Evolutionary conservation across 1,140 invertebrate species (phyloP).

Genomic region (Gonioctena quinquepunctata): DNA sequence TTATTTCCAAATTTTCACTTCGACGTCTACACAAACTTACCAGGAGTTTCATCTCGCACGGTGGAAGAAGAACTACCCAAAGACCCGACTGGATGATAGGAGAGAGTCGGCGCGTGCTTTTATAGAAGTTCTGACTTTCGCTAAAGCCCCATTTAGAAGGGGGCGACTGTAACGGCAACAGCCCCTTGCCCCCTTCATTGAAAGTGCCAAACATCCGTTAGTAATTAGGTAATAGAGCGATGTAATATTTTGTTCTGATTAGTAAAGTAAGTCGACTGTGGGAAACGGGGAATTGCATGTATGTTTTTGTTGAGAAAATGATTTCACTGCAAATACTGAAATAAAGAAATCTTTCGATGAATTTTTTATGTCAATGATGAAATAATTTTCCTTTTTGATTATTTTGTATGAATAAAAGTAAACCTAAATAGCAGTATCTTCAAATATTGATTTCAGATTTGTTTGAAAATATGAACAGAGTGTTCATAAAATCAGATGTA

Average conservation of each 20-base stretch:
- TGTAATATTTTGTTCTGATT: not conserved
- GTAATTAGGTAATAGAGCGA: constrained; percentile 1
- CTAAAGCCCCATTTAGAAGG: constrained; percentile 12
- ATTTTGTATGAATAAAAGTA: too few relatives aligned
- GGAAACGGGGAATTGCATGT: not conserved
- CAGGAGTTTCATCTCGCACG: constrained; percentile 45
- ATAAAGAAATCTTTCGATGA: too few relatives aligned
- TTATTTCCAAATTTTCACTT: too few relatives aligned
- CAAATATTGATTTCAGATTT: too few relatives aligned
- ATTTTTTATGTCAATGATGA: too few relatives aligned
- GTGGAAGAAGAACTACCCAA: constrained; percentile 15
- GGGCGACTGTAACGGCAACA: constrained; percentile 18
- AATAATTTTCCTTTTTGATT: too few relatives aligned
- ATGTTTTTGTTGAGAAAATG: not conserved
- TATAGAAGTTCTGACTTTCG: constrained; percentile 40
- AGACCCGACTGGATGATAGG: constrained; percentile 36
- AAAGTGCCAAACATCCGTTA: constrained; percentile 3
- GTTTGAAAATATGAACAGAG: too few relatives aligned
- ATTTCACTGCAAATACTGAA: not conserved
- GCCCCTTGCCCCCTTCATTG: constrained; percentile 20
- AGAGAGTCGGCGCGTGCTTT: constrained; percentile 22
- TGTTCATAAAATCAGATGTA: too few relatives aligned
- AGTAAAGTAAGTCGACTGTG: not conserved
- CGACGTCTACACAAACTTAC: constrained; percentile 45
- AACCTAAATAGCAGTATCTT: too few relatives aligned